phyloP scores from a whole-genome alignment of 1,140 invertebrate species.

The Drosophila littoralis region DNA sequence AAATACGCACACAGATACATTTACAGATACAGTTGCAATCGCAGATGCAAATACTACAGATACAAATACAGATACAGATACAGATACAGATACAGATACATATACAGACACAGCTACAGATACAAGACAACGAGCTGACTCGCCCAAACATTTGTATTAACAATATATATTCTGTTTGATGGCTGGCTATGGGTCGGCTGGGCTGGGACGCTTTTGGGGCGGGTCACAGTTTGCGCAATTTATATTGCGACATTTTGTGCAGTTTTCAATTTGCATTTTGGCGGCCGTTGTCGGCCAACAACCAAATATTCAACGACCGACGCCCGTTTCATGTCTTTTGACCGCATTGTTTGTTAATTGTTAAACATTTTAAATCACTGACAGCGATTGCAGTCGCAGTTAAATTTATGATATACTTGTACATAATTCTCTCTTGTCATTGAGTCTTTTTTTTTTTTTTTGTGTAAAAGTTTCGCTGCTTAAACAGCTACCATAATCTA shows the following conservation, averaged over 20 bases:
- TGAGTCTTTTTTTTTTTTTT: background rate
- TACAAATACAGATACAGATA: slow-evolving; percentile 14
- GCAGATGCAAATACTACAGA: background rate
- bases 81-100: slow-evolving; percentile 17
- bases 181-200: slow-evolving; percentile 1
- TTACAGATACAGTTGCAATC: background rate
- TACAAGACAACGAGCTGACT: slow-evolving; percentile 3
- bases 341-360: slow-evolving; percentile 79
- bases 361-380: slow-evolving; percentile 75
- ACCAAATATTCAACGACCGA: slow-evolving; percentile 2
- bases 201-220: background rate
- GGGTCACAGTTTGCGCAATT: slow-evolving; percentile 36
- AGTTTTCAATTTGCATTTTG: slow-evolving; percentile 41
- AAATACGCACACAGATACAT: slow-evolving; percentile 22
- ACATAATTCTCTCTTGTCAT: background rate
- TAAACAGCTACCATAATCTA: background rate
- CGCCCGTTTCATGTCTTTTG: slow-evolving; percentile 68
- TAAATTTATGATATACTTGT: slow-evolving; percentile 47
- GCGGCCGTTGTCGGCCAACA: slow-evolving; percentile 1
- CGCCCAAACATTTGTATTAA: slow-evolving; percentile 36
- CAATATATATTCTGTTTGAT: slow-evolving; percentile 18
- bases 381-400: slow-evolving; percentile 48
- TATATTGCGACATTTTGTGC: slow-evolving; percentile 49
- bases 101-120: slow-evolving; percentile 15
- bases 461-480: background rate